Evolutionary conservation across 2,113 vertebrate genomes (phyloP).

Genomic region (Austrofundulus limnaeus): DNA sequence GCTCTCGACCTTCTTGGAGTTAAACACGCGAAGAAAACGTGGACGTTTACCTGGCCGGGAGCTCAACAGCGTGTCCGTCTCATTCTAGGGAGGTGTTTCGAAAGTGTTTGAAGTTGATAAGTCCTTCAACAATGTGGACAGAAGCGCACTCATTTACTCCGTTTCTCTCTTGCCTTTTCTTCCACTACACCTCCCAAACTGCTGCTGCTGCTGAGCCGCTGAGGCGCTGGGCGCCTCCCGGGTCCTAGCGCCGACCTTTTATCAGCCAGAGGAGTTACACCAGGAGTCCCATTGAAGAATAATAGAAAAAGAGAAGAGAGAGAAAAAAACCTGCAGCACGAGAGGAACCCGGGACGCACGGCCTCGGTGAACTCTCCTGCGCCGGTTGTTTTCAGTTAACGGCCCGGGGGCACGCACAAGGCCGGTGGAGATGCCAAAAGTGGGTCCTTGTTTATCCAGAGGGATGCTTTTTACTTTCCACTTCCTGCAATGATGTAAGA

Average conservation of each 20-base stretch:
- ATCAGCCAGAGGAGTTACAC: neutral
- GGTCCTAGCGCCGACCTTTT: slow-evolving; percentile 73
- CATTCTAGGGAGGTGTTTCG: slow-evolving; percentile 77
- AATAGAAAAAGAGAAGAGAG: too few relatives aligned
- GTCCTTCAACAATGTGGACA: slow-evolving; percentile 80
- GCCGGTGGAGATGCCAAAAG: slow-evolving; percentile 6
- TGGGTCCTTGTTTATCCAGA: neutral
- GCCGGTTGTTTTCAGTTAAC: slow-evolving; percentile 29
- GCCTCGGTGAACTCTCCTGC: slow-evolving; percentile 56
- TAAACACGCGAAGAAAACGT: slow-evolving; percentile 69
- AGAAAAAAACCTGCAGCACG: slow-evolving; percentile 17
- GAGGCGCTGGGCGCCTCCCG: slow-evolving; percentile 54
- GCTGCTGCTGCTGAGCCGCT: slow-evolving; percentile 75
- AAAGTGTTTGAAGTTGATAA: slow-evolving; percentile 70
- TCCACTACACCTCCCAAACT: slow-evolving; percentile 83
- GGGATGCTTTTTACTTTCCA: neutral
- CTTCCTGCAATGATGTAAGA: slow-evolving; percentile 20
- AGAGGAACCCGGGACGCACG: slow-evolving; percentile 6
- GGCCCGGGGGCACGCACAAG: slow-evolving; percentile 16
- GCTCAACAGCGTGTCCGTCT: slow-evolving; percentile 78
- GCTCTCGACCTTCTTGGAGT: slow-evolving; percentile 73
- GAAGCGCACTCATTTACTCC: slow-evolving; percentile 83
- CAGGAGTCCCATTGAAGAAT: slow-evolving; percentile 43
- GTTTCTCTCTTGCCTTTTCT: slow-evolving; percentile 79
- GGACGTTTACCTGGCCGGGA: slow-evolving; percentile 77